phyloP scores from a whole-genome alignment of 2,113 vertebrate species.

The Bombycilla garrulus region DNA sequence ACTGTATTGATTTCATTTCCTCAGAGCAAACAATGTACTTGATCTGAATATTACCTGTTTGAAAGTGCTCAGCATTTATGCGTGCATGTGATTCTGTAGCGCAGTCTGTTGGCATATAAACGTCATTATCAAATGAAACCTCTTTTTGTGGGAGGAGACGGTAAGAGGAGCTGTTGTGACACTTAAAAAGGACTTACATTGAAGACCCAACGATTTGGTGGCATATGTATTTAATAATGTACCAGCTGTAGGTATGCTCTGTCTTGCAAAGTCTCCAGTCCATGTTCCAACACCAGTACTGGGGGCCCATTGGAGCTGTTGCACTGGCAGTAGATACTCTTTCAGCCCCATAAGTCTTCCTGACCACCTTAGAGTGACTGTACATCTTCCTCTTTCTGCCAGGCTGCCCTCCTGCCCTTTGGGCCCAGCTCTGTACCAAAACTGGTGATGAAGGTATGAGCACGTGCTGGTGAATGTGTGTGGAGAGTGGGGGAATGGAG shows the following conservation, averaged over 20 bases:
- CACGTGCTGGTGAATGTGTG: neutral
- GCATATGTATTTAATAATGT: neutral
- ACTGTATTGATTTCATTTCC: neutral
- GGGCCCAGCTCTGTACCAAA: neutral
- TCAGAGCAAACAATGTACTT: neutral
- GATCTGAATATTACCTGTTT: neutral
- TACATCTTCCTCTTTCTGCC: neutral
- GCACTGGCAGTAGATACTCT: neutral
- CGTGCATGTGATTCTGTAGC: fast-evolving
- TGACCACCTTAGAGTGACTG: neutral
- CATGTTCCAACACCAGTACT: neutral
- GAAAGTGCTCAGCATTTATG: neutral
- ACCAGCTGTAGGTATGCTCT: fast-evolving
- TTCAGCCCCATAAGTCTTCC: neutral
- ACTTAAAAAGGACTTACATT: neutral
- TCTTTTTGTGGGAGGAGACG: neutral
- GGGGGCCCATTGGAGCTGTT: fast-evolving
- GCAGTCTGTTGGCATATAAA: neutral
- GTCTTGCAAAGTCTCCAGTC: neutral
- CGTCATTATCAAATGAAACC: neutral
- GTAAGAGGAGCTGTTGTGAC: neutral
- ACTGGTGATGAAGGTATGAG: neutral
- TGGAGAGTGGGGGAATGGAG: neutral
- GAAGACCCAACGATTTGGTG: neutral
- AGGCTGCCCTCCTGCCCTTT: neutral